Conservation (phyloP, 1,140 invertebrate species). For the Lanistes nyassanus region DNA sequence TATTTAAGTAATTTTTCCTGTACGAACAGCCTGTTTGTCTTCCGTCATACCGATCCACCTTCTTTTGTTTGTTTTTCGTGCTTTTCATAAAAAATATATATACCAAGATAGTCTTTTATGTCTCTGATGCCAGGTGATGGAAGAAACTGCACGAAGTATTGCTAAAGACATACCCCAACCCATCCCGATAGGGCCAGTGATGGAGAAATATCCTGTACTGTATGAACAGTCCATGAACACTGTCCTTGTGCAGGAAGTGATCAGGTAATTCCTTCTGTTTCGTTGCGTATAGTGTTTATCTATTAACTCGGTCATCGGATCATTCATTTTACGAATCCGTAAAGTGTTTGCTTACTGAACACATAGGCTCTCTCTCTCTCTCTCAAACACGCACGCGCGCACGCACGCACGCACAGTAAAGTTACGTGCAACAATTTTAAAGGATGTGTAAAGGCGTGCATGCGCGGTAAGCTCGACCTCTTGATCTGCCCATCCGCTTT, state of each 20-base stretch:
- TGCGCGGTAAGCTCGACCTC: no score
- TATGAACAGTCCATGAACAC: conserved; percentile 70
- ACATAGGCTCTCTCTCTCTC: neutral
- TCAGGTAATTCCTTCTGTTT: no score
- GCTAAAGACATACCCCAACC: conserved; percentile 70
- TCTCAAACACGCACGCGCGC: no score
- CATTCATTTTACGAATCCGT: no score
- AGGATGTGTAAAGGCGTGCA: no score
- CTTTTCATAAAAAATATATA: neutral
- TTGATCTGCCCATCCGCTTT: no score
- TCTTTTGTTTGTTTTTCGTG: neutral
- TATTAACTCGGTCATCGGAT: no score
- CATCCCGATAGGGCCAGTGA: conserved; percentile 69
- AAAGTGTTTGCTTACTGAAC: neutral
- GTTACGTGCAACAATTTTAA: no score
- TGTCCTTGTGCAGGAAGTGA: conserved; percentile 67
- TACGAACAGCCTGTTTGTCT: neutral
- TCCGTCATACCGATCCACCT: neutral
- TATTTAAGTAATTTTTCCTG: no score
- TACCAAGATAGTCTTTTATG: neutral
- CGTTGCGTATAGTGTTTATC: no score
- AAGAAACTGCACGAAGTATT: conserved; percentile 63
- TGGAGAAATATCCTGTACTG: conserved; percentile 66
- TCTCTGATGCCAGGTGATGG: conserved; percentile 55
- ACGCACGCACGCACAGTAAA: neutral